Percentiles rank a stretch among this genome's conserved stretches.
phyloP scores from a whole-genome alignment of 2,888 invertebrate genomes.

The Beris chalybata region DNA sequence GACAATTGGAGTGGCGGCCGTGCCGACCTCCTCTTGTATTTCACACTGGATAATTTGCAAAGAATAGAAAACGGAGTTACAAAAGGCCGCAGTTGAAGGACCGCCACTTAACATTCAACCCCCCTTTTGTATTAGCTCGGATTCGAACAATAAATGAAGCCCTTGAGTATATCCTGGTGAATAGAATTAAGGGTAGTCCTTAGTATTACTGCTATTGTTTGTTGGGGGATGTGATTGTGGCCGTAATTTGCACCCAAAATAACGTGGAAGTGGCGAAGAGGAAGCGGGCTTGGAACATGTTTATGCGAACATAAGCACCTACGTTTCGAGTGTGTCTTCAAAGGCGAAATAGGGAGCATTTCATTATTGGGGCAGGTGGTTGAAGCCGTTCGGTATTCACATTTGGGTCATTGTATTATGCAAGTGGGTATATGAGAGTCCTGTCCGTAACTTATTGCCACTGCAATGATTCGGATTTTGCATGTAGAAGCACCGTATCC shows the following conservation, averaged over 20 bases:
- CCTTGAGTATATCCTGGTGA: conserved; percentile 35
- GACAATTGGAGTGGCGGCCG: not conserved
- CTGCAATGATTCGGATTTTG: not conserved
- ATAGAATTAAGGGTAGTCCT: conserved; percentile 32
- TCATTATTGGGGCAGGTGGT: not conserved
- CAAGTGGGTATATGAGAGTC: not conserved
- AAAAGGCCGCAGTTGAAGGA: conserved; percentile 36
- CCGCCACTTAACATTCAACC: conserved; percentile 38
- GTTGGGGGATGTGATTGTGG: conserved; percentile 26
- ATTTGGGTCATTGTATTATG: conserved; percentile 25
- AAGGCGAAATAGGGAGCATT: not conserved
- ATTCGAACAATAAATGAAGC: conserved; percentile 37
- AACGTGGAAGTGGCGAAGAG: not conserved
- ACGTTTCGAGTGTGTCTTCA: not conserved
- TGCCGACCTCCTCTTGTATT: not conserved
- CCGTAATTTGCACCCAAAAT: conserved; percentile 19
- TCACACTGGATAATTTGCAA: conserved; percentile 30
- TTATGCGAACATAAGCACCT: conserved; percentile 8
- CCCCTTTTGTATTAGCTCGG: conserved; percentile 33
- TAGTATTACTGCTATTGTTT: conserved; percentile 5
- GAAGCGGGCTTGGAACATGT: conserved; percentile 17
- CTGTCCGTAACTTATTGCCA: conserved; percentile 8
- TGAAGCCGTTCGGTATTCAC: not conserved
- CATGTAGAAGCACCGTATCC: too few species aligned
- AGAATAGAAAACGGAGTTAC: conserved; percentile 31